phyloP scores from a whole-genome alignment of 2,888 invertebrate genomes.

The Agriopis leucophaearia region DNA sequence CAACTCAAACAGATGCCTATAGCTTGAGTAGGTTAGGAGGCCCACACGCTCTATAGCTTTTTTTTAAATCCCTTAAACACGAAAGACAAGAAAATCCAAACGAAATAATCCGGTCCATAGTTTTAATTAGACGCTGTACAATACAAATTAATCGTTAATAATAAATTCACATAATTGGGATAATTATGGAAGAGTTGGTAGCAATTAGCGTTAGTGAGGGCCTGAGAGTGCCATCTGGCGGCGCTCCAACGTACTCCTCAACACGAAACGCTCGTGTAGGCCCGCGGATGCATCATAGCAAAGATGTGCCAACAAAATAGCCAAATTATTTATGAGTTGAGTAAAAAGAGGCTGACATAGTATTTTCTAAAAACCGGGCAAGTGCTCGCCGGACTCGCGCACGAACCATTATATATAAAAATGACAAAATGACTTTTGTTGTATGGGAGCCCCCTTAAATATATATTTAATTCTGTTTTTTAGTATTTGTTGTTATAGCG shows the following conservation, averaged over 20 bases:
- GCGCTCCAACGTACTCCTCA: conserved; percentile 76
- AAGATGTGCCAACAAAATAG: conserved; percentile 2
- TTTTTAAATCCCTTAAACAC: background rate
- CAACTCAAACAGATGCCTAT: no score
- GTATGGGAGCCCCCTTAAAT: no score
- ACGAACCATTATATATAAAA: no score
- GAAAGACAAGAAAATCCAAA: conserved; percentile 5
- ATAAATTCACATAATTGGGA: conserved; percentile 67
- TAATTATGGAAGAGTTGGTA: conserved; percentile 81
- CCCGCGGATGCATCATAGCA: conserved; percentile 1
- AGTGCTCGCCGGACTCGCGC: no score
- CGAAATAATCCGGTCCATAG: conserved; percentile 20
- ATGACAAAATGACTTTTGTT: no score
- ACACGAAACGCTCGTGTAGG: conserved; percentile 60
- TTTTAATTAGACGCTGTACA: conserved; percentile 42
- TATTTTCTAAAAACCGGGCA: no score
- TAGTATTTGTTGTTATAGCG: no score
- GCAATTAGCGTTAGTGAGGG: conserved; percentile 82
- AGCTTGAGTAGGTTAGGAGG: no score
- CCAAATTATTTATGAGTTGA: no score
- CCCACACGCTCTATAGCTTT: background rate
- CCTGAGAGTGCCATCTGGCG: conserved; percentile 80
- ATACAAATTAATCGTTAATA: conserved; percentile 59
- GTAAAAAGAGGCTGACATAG: no score
- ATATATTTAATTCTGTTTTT: no score